Evolutionary conservation across 2,797 vertebrate species (phyloP).

Genomic region (Sorex maritimensis): DNA sequence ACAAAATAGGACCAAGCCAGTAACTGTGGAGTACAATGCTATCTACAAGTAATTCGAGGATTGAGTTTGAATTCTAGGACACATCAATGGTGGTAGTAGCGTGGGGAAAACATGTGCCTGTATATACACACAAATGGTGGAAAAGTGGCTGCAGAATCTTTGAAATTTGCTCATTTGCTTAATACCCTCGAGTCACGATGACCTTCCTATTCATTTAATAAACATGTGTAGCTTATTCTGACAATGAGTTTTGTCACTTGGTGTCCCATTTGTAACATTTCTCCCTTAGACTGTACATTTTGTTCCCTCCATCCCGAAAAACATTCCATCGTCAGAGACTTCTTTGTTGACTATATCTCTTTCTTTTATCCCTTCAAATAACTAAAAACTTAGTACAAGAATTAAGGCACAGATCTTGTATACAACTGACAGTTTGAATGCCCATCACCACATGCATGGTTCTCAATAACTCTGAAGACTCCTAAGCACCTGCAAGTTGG

Average conservation of each 20-base stretch:
- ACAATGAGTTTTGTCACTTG: not conserved
- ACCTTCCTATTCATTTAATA: not conserved
- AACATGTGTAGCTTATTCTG: not conserved
- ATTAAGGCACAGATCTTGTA: no score
- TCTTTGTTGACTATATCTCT: not conserved
- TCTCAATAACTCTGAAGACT: no score
- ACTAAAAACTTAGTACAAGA: not conserved
- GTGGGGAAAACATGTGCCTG: not conserved
- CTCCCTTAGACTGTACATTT: not conserved
- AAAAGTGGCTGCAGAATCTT: not conserved
- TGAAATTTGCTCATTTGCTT: not conserved
- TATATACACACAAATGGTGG: not conserved
- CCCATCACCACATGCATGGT: no score
- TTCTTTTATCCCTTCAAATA: not conserved
- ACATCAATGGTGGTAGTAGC: not conserved
- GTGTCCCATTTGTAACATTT: not conserved
- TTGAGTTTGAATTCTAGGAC: not conserved
- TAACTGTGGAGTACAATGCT: not conserved
- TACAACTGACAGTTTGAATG: no score
- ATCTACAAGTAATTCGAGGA: not conserved
- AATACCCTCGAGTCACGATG: not conserved
- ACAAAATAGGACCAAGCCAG: not conserved
- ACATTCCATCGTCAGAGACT: not conserved
- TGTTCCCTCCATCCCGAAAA: not conserved
- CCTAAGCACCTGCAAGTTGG: no score